phyloP scores from a whole-genome alignment of 2,797 vertebrate species.

The Ceryle rudis region DNA sequence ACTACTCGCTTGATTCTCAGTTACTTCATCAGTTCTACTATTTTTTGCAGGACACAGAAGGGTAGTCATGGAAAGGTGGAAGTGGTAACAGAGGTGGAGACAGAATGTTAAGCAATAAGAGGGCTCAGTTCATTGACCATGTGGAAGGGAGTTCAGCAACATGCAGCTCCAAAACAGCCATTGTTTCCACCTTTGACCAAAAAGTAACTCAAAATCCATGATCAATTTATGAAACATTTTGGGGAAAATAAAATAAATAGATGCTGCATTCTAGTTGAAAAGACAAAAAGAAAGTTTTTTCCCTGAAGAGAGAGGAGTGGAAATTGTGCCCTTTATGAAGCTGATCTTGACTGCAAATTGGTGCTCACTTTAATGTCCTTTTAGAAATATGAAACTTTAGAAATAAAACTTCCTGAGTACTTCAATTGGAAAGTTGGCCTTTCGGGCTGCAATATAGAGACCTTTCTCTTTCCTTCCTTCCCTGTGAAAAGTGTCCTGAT shows the following conservation, averaged over 20 bases:
- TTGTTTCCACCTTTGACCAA: neutral
- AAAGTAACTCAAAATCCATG: neutral
- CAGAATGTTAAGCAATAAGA: neutral
- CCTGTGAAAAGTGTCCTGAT: neutral
- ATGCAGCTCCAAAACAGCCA: neutral
- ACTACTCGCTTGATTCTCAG: neutral
- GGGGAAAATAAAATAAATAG: neutral
- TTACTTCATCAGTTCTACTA: neutral
- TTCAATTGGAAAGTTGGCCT: neutral
- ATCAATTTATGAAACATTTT: neutral
- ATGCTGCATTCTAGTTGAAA: neutral
- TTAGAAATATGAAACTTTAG: neutral
- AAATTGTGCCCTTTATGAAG: neutral
- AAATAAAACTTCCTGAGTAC: neutral
- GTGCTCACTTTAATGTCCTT: neutral
- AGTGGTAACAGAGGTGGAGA: neutral
- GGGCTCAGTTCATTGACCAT: neutral
- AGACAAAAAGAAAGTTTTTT: neutral
- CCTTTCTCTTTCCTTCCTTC: neutral
- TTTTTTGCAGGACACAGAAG: neutral
- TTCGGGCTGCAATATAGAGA: neutral
- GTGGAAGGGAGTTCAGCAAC: neutral
- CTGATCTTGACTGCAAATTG: neutral
- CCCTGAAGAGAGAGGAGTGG: neutral
- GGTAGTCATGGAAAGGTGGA: neutral